These are phyloP conservation scores for Spinus olivaceus DNA, from an alignment of 2,797 vertebrate genomes.

Conservation along the genomic window DNA sequence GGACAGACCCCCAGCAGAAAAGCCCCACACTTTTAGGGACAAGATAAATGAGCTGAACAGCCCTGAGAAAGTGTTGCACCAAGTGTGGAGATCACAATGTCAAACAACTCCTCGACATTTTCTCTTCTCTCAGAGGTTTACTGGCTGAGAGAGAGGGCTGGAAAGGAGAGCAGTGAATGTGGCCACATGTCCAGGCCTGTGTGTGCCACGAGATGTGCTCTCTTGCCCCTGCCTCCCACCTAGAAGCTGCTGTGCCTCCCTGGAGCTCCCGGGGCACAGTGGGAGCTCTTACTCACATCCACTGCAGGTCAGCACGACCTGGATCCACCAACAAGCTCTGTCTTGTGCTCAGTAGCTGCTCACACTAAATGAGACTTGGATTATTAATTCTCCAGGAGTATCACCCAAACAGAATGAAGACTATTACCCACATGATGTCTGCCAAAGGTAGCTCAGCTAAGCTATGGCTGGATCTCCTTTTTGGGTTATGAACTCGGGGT, in stretches of 20 bases:
- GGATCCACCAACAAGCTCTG: neutral
- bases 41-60: neutral
- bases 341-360: constrained; percentile 21
- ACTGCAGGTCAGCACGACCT: neutral
- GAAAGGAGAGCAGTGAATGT: neutral
- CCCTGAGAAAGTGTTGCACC: neutral
- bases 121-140: neutral
- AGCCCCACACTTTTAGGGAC: neutral
- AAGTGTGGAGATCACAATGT: neutral
- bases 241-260: neutral
- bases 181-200: neutral
- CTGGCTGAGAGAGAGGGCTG: neutral
- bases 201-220: neutral
- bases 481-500: neutral
- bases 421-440: neutral
- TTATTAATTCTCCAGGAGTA: neutral
- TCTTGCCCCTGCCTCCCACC: neutral
- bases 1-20: neutral
- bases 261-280: neutral
- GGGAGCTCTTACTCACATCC: neutral
- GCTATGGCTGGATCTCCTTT: neutral
- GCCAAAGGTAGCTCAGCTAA: neutral
- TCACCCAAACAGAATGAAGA: neutral
- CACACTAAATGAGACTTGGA: neutral
- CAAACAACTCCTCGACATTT: neutral